These are phyloP conservation scores for Phytoseiulus persimilis DNA, from an alignment of 2,888 invertebrate genomes.

Conservation along the genomic window DNA sequence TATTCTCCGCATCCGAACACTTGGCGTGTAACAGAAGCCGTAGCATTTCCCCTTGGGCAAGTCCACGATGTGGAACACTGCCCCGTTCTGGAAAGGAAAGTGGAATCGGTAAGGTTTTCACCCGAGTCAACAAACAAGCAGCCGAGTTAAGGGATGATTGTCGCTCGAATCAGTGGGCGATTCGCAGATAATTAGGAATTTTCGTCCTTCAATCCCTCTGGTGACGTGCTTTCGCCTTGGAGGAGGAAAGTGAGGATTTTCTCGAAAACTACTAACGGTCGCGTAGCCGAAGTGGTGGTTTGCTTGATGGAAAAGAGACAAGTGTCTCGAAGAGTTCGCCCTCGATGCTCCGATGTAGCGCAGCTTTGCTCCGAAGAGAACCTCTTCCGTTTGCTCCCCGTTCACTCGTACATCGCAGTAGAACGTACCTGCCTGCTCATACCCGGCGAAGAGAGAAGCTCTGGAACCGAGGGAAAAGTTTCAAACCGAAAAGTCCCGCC, in stretches of 20 bases:
- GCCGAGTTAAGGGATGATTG: too few species aligned
- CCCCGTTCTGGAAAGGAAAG: not conserved
- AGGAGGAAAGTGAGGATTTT: too few species aligned
- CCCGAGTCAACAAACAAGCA: too few species aligned
- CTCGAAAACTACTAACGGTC: not conserved
- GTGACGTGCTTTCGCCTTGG: too few species aligned
- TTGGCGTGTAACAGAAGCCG: constrained; percentile 10
- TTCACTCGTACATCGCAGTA: not conserved
- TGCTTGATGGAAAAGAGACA: not conserved
- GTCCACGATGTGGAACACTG: constrained; percentile 15
- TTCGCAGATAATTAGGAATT: too few species aligned
- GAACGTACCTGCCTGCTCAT: constrained; percentile 15
- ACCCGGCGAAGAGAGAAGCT: not conserved
- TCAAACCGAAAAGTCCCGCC: not conserved
- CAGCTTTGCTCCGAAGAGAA: not conserved
- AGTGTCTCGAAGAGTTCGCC: not conserved
- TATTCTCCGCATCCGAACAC: not conserved
- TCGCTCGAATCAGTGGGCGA: too few species aligned
- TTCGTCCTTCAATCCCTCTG: too few species aligned
- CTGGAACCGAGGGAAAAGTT: not conserved
- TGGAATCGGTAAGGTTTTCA: too few species aligned
- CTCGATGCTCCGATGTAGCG: not conserved
- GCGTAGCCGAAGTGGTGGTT: constrained; percentile 15
- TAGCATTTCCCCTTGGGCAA: not conserved
- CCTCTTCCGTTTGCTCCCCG: not conserved